Conservation (phyloP, 2,797 vertebrate species). For the Channa striata region DNA sequence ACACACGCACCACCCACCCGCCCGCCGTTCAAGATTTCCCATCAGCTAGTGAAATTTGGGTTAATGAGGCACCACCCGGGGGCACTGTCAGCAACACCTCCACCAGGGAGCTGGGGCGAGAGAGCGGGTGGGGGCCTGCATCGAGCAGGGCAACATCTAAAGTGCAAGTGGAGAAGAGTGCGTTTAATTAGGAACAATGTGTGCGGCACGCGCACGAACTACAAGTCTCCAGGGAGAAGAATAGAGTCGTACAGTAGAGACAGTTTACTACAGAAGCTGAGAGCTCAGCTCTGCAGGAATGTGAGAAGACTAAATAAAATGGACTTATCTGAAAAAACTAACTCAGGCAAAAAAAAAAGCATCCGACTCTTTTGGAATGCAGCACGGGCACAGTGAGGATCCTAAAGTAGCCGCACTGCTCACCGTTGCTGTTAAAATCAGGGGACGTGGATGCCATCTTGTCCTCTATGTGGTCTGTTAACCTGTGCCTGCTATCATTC, state of each 20-base stretch:
- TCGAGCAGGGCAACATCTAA: slow-evolving; percentile 60
- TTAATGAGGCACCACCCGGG: slow-evolving; percentile 75
- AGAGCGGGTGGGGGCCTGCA: slow-evolving; percentile 21
- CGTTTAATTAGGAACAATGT: slow-evolving; percentile 59
- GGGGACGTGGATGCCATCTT: no score
- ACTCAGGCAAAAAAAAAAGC: neutral
- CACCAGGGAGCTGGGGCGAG: slow-evolving; percentile 22
- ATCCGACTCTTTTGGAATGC: no score
- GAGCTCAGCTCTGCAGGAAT: slow-evolving; percentile 16
- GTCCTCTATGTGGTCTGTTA: no score
- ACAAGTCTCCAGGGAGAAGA: slow-evolving; percentile 29
- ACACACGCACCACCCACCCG: neutral
- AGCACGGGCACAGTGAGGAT: no score
- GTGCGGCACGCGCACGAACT: slow-evolving; percentile 16
- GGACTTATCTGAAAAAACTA: neutral
- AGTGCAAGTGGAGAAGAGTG: slow-evolving; percentile 37
- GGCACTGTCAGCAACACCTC: slow-evolving; percentile 61
- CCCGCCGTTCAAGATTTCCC: slow-evolving; percentile 17
- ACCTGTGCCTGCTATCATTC: no score
- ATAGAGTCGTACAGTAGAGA: slow-evolving; percentile 31
- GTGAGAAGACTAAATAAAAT: slow-evolving; percentile 26
- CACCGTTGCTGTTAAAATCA: no score
- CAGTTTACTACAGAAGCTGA: slow-evolving; percentile 25
- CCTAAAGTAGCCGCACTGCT: no score
- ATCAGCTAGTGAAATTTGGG: slow-evolving; percentile 70